These are phyloP conservation scores for Laupala kohalensis DNA, from an alignment of 1,140 invertebrate genomes.

Conservation along the genomic window DNA sequence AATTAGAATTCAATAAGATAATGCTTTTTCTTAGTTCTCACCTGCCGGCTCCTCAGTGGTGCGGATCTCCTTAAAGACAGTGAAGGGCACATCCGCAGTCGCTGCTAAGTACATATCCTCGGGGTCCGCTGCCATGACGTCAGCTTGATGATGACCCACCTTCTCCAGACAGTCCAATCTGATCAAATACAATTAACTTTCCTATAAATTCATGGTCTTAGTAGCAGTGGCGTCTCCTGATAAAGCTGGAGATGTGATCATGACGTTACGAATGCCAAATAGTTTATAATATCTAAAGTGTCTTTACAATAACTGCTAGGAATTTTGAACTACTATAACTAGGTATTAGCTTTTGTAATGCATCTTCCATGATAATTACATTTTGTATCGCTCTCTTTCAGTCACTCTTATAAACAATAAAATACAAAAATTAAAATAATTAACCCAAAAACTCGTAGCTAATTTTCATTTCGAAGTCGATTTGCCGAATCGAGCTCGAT, in stretches of 20 bases:
- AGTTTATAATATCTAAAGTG: background rate
- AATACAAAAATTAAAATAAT: too few relatives aligned
- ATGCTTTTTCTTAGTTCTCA: too few relatives aligned
- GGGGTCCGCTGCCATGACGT: slow-evolving; percentile 66
- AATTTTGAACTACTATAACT: background rate
- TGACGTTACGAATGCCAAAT: background rate
- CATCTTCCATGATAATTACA: background rate
- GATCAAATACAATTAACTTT: slow-evolving; percentile 16
- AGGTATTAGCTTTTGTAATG: background rate
- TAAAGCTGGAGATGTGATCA: background rate
- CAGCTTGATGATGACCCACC: slow-evolving; percentile 58
- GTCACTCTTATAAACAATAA: too few relatives aligned
- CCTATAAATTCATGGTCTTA: background rate
- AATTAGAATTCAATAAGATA: too few relatives aligned
- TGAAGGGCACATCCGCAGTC: slow-evolving; percentile 45
- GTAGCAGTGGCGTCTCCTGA: background rate
- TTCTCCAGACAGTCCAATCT: slow-evolving; percentile 59
- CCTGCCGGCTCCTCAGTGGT: slow-evolving; percentile 38
- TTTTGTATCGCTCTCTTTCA: too few relatives aligned
- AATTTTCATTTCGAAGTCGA: too few relatives aligned
- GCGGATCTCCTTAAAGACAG: slow-evolving; percentile 52
- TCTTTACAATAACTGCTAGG: background rate
- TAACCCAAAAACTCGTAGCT: too few relatives aligned
- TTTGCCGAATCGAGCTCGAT: too few relatives aligned
- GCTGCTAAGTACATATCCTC: slow-evolving; percentile 73